These are phyloP conservation scores for Ciconia boyciana DNA, from an alignment of 2,113 vertebrate genomes.

Conservation along the genomic window DNA sequence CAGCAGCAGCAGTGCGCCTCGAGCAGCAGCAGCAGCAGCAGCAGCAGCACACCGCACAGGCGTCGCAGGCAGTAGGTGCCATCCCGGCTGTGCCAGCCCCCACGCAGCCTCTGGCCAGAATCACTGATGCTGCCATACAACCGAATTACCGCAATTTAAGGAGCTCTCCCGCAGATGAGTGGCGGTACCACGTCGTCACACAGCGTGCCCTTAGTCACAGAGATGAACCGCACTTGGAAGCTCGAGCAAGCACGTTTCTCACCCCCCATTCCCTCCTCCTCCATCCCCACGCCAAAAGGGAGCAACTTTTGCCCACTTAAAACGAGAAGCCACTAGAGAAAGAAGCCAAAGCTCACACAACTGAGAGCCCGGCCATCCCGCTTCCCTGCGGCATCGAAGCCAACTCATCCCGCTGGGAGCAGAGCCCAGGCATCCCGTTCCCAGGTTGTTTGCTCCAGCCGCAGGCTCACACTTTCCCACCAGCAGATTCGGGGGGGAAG, in stretches of 20 bases:
- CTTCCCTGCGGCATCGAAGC: fast-evolving
- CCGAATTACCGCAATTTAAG: fast-evolving
- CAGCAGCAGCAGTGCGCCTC: too few species aligned
- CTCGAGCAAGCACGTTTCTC: not conserved
- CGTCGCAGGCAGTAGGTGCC: not conserved
- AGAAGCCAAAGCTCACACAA: not conserved
- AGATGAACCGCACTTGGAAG: not conserved
- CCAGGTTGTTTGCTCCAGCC: not conserved
- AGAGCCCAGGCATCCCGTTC: not conserved
- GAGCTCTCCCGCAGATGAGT: not conserved
- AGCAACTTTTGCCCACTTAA: not conserved
- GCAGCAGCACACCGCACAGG: not conserved
- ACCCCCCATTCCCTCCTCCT: not conserved
- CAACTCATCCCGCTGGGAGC: not conserved
- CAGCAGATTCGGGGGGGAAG: not conserved
- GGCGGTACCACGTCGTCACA: fast-evolving
- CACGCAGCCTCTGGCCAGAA: not conserved
- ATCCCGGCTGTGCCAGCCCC: not conserved
- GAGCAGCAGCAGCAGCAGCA: not conserved
- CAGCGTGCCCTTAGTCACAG: fast-evolving
- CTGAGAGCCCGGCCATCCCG: not conserved
- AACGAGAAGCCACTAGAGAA: not conserved
- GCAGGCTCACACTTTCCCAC: not conserved
- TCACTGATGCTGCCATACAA: not conserved
- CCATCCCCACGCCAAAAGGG: not conserved